Conservation (phyloP, 35 echinoderm and acorn worm genomes). For the Chiridota heheva region DNA sequence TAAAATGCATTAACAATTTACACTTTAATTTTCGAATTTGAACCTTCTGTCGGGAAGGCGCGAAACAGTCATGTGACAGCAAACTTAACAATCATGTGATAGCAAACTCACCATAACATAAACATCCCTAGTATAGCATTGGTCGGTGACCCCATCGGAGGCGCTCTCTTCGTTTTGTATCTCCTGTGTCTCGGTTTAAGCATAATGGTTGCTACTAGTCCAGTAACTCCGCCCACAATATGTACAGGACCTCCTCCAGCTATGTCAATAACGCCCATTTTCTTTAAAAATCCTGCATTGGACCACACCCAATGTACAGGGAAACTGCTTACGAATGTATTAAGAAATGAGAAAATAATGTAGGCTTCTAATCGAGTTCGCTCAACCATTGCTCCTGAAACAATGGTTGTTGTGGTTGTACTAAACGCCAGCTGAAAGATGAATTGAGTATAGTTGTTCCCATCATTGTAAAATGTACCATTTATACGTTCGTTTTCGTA, state of each 20-base stretch:
- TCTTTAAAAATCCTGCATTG: conserved; percentile 39
- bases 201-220: conserved; percentile 69
- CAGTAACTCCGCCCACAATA: conserved; percentile 74
- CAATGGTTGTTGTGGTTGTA: conserved; percentile 80
- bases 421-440: conserved; percentile 81
- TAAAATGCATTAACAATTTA: too few species aligned
- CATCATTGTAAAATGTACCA: conserved; percentile 2
- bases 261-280: conserved; percentile 66
- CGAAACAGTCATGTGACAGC: too few species aligned
- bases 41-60: too few species aligned
- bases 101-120: conserved; percentile 96
- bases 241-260: conserved; percentile 74
- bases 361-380: conserved; percentile 76
- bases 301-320: conserved; percentile 77
- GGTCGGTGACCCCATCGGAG: conserved; percentile 73
- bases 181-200: conserved; percentile 69
- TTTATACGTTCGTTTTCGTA: conserved; percentile 7
- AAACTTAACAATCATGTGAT: too few species aligned
- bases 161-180: conserved; percentile 47
- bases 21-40: too few species aligned
- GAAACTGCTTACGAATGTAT: conserved; percentile 68
- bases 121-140: conserved; percentile 89
- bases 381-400: conserved; percentile 77
- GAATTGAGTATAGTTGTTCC: conserved; percentile 66
- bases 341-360: conserved; percentile 73